A percentile compares a stretch with the other conserved stretches of the same genome.
phyloP scores from a whole-genome alignment of 2,888 invertebrate species.

The Didymodactylos carnosus region DNA sequence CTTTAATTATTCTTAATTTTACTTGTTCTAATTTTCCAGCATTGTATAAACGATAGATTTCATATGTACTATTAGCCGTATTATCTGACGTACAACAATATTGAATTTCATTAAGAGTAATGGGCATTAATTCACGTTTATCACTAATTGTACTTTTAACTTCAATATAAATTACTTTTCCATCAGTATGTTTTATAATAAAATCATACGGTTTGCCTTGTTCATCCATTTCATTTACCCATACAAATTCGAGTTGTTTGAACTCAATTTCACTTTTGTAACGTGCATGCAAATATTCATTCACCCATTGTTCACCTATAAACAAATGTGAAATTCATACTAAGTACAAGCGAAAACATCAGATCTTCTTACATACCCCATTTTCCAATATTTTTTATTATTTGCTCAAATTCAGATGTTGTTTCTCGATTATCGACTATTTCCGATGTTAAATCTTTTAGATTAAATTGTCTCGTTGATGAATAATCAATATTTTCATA shows the following conservation, averaged over 20 bases:
- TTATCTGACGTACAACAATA: not conserved
- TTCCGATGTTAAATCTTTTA: not conserved
- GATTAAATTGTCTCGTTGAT: not conserved
- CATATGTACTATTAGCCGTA: not conserved
- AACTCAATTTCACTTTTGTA: slow-evolving; percentile 1
- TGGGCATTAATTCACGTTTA: slow-evolving; percentile 4
- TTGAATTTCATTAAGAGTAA: slow-evolving; percentile 4
- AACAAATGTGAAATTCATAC: not conserved
- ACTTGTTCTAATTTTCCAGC: slow-evolving; percentile 1
- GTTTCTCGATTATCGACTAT: not conserved
- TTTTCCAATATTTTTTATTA: not conserved
- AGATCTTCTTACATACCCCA: too few relatives aligned
- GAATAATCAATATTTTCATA: not conserved
- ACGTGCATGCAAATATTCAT: slow-evolving; percentile 1
- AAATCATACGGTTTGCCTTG: slow-evolving; percentile 11
- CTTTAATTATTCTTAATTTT: slow-evolving; percentile 1
- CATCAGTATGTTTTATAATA: not conserved
- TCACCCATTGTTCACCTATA: slow-evolving; percentile 7
- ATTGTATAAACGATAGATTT: slow-evolving; percentile 12
- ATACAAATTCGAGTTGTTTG: not conserved
- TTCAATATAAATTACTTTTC: not conserved
- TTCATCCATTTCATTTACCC: slow-evolving; percentile 6
- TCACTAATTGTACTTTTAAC: slow-evolving; percentile 8
- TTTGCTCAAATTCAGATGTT: not conserved
- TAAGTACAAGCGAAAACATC: not conserved